Base-by-base conservation (phyloP, 2,113 vertebrate species). In the Lonchura striata region DNA sequence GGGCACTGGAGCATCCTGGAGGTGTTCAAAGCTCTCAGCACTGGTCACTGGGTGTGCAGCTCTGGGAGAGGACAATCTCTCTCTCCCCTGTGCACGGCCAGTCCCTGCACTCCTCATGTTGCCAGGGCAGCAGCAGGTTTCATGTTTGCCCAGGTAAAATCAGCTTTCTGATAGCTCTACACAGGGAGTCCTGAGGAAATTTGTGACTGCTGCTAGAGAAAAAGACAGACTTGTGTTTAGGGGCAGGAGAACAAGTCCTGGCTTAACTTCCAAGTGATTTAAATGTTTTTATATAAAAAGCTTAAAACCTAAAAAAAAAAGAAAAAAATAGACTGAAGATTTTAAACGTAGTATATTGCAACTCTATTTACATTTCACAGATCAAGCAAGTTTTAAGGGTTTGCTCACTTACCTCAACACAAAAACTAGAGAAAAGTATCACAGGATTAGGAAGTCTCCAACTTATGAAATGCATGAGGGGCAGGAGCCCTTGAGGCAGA, bases 11-110 rank as follows among this genome's bases (percentile, higher is more conserved):
- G 24, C 60, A 33, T 9, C 41, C 31, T 27, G 8, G 25, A 64
- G 56, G 6, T 27, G 17, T 8, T 37, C 33, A 52, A 47, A 15
- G 2, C 17, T 11, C 27, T 13, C 13, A 13, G 9, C 11, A 1
- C 19, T 31, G 54, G 30, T 8, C 12, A 15, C 0, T 0, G 25
- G 39, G 2, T 17, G 28, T 3, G 4, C 31, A 8, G 5, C 42
- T 0, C 11, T 53, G 10, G 42, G 42, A 23, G 2, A 14, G 39
- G 24, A 33, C 71, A 20, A 31, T 7, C 7, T n/a, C 16, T 56
- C 21, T 10, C 3, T 52, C 27, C 25, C 50, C 10, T 28, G 6
- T 4, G 28, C 20, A 44, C 11, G 3, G 41, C 14, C 20, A 25
- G 1, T 16, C n/a, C 79, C 37, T 49, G 27, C 5, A 4, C 57